Percentiles rank a stretch among this genome's conserved stretches.
phyloP scores from a whole-genome alignment of 1,140 invertebrate genomes.

The Drosophila baimaii region DNA sequence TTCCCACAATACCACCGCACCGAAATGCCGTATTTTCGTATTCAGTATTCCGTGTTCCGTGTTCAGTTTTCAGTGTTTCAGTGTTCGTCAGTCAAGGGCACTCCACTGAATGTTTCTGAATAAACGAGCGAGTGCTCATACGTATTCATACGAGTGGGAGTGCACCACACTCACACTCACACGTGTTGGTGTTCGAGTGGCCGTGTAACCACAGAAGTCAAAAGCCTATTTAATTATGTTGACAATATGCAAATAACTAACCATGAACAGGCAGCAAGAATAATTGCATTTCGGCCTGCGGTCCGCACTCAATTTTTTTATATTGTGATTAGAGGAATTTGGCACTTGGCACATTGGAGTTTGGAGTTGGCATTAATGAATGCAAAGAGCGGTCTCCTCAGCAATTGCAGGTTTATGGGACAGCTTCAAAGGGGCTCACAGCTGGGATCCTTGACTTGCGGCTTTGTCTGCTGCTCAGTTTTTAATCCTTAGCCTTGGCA shows the following conservation, averaged over 20 bases:
- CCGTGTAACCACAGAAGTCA: conserved; percentile 54
- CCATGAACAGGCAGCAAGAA: conserved; percentile 37
- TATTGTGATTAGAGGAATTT: conserved; percentile 32
- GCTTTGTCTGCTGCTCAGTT: background rate
- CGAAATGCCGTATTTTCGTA: background rate
- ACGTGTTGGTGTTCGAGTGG: conserved; percentile 21
- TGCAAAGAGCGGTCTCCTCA: background rate
- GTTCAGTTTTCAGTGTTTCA: conserved; percentile 14
- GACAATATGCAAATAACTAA: conserved; percentile 60
- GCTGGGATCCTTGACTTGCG: background rate
- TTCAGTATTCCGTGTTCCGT: background rate
- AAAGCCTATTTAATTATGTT: conserved; percentile 63
- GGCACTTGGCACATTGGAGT: background rate
- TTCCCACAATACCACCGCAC: conserved; percentile 1
- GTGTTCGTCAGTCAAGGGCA: conserved; percentile 50
- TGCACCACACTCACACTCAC: conserved; percentile 3
- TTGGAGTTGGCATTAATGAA: conserved; percentile 22
- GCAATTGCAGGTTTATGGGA: background rate
- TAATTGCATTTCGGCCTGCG: conserved; percentile 56
- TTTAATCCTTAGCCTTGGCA: background rate
- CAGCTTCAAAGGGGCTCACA: background rate
- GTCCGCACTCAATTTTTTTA: conserved; percentile 15
- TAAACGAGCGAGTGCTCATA: conserved; percentile 43
- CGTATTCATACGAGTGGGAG: conserved; percentile 37
- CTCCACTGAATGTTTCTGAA: conserved; percentile 53